A percentile compares a stretch with the other conserved stretches of the same genome.
These are phyloP conservation scores for Peromyscus nudipes DNA, from an alignment of 2,797 vertebrate genomes.

Conservation along the genomic window DNA sequence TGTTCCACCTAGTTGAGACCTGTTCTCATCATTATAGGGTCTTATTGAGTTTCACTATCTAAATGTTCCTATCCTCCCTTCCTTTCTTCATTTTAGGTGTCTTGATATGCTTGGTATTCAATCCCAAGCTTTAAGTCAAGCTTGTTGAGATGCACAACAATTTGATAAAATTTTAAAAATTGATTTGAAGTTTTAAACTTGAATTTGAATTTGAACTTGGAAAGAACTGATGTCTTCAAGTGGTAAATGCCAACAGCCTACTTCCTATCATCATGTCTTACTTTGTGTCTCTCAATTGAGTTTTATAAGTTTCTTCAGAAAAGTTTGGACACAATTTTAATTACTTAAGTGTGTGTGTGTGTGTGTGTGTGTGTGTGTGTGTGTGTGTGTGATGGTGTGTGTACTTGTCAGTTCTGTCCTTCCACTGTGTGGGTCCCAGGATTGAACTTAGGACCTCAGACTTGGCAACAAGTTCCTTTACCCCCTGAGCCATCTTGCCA, in stretches of 20 bases:
- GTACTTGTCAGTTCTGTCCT: not conserved
- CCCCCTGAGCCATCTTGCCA: not conserved
- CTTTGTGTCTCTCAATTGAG: slow-evolving; percentile 18
- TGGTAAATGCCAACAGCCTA: not conserved
- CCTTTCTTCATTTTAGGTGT: not conserved
- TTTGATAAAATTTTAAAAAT: not conserved
- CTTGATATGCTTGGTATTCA: not conserved
- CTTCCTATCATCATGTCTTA: slow-evolving; percentile 5
- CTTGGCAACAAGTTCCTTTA: not conserved
- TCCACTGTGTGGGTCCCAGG: not conserved
- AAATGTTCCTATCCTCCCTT: not conserved
- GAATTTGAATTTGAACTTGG: not conserved
- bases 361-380: not conserved
- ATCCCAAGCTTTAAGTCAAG: not conserved
- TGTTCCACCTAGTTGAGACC: not conserved
- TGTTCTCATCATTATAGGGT: not conserved
- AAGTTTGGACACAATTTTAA: not conserved
- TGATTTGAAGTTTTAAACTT: not conserved
- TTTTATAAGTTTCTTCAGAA: slow-evolving; percentile 24
- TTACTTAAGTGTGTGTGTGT: not conserved
- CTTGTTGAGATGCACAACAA: not conserved
- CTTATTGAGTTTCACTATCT: not conserved
- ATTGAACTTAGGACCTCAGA: not conserved
- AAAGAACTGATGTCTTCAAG: not conserved
- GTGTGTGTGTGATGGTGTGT: not conserved